Conservation (phyloP, 2,797 vertebrate species). For the Dryobates pubescens region DNA sequence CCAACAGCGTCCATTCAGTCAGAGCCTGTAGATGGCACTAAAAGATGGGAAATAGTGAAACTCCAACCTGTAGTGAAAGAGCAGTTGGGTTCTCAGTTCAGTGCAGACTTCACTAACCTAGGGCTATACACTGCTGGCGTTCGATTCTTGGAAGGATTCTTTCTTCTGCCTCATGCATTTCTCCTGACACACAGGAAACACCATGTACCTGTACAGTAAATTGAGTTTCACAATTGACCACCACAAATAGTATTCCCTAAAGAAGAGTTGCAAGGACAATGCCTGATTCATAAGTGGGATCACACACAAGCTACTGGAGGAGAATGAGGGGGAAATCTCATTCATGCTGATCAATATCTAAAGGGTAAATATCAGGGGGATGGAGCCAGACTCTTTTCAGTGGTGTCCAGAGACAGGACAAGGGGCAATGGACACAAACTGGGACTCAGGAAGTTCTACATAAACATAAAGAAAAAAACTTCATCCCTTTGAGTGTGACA, state of each 20-base stretch:
- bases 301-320: not conserved
- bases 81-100: not conserved
- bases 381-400: too few relatives aligned
- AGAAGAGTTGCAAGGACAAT: not conserved
- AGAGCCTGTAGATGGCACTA: slow-evolving; percentile 20
- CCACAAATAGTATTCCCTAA: not conserved
- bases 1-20: rapidly evolving
- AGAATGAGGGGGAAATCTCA: too few relatives aligned
- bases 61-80: not conserved
- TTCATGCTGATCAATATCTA: too few relatives aligned
- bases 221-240: not conserved
- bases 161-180: not conserved
- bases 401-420: too few relatives aligned
- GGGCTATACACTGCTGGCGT: not conserved
- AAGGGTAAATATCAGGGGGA: too few relatives aligned
- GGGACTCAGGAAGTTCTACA: too few relatives aligned
- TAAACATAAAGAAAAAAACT: too few relatives aligned
- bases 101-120: not conserved
- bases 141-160: not conserved
- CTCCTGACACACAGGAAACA: rapidly evolving
- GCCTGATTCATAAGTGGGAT: not conserved
- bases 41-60: not conserved
- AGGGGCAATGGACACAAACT: too few relatives aligned
- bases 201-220: not conserved
- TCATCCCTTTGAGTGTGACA: too few relatives aligned